Percentiles rank a stretch among this genome's conserved stretches.
These are phyloP conservation scores for Tricholauxania praeusta DNA, from an alignment of 2,888 invertebrate species.

Conservation along the genomic window DNA sequence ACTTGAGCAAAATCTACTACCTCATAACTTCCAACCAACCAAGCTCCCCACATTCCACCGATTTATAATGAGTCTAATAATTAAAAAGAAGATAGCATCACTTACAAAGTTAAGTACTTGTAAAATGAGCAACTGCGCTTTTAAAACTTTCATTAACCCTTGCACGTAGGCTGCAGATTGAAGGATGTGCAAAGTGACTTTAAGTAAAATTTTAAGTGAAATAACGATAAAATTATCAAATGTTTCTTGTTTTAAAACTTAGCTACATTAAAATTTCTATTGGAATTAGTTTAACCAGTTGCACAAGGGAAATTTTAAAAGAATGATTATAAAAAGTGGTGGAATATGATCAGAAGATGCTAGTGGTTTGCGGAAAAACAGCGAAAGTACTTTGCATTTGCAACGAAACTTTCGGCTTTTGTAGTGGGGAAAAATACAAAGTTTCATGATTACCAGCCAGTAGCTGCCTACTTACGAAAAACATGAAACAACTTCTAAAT, in stretches of 20 bases:
- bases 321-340: no score
- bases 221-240: conserved; percentile 13
- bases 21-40: neutral
- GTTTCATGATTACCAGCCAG: conserved; percentile 27
- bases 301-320: no score
- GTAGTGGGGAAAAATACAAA: neutral
- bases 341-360: no score
- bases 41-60: neutral
- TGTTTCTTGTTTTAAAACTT: no score
- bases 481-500: conserved; percentile 18
- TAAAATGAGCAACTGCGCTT: conserved; percentile 17
- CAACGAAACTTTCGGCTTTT: no score
- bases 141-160: conserved; percentile 16
- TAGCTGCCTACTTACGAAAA: conserved; percentile 6
- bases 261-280: no score
- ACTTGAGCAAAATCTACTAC: neutral
- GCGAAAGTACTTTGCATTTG: no score
- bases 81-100: conserved; percentile 33
- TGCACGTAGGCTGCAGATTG: no score
- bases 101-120: conserved; percentile 32
- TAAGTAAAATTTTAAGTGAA: conserved; percentile 5
- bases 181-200: no score
- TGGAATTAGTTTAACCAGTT: no score
- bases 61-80: conserved; percentile 35
- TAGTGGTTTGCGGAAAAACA: no score